A percentile compares a stretch with the other conserved stretches of the same genome.
Evolutionary conservation across 2,113 vertebrate genomes (phyloP).

Genomic region (Poicephalus gulielmi): DNA sequence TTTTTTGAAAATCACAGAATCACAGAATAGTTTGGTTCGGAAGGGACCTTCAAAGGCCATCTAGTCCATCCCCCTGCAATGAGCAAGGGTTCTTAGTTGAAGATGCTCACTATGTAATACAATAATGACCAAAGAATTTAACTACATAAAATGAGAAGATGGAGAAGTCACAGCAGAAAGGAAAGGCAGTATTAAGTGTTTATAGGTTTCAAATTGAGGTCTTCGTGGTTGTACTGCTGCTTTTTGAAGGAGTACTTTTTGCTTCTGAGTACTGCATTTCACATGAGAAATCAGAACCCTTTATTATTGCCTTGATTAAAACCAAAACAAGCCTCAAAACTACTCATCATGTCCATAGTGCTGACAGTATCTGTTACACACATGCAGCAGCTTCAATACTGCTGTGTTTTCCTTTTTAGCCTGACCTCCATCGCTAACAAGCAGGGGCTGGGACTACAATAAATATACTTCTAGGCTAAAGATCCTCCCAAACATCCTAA

Average conservation of each 20-base stretch:
- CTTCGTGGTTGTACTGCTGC: not conserved
- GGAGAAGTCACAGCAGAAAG: not conserved
- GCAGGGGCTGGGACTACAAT: not conserved
- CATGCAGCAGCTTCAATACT: not conserved
- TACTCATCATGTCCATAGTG: not conserved
- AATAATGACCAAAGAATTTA: not conserved
- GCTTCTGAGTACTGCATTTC: not conserved
- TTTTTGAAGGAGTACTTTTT: not conserved
- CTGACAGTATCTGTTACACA: rapidly evolving
- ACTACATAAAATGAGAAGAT: not conserved
- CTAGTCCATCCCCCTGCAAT: not conserved
- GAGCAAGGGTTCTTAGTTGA: not conserved
- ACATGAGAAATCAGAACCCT: not conserved
- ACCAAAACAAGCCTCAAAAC: not conserved
- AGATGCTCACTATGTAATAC: not conserved
- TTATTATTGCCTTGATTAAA: not conserved
- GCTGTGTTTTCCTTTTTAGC: not conserved
- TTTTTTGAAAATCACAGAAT: not conserved
- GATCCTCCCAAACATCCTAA: not conserved
- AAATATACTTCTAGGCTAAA: not conserved
- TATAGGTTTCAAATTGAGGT: not conserved
- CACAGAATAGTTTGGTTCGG: not conserved
- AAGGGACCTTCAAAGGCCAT: not conserved
- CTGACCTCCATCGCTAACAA: not conserved
- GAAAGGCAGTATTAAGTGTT: not conserved